Conservation (phyloP, 2,113 vertebrate species). For the Gallinago jamesoni region DNA sequence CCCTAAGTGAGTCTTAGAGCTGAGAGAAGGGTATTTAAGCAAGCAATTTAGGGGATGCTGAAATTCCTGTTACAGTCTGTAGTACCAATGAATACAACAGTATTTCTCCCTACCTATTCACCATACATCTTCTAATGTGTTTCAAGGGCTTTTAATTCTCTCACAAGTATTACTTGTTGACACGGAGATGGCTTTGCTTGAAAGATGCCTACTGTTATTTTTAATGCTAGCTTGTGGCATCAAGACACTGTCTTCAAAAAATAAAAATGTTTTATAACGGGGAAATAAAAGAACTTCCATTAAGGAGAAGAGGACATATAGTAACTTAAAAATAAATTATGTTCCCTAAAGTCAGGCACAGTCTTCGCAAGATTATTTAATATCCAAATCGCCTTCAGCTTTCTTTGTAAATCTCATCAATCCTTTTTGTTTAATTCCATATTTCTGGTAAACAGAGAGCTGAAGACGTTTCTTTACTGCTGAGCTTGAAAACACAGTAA, state of each 20-base stretch:
- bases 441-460: not conserved
- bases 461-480: not conserved
- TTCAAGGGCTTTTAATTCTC: not conserved
- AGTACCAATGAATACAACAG: not conserved
- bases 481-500: not conserved
- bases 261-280: not conserved
- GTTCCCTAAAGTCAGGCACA: not conserved
- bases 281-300: not conserved
- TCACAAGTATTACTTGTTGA: not conserved
- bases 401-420: not conserved
- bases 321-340: not conserved
- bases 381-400: not conserved
- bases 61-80: not conserved
- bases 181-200: conserved; percentile 3
- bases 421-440: not conserved
- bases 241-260: not conserved
- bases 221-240: not conserved
- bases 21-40: not conserved
- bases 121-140: not conserved
- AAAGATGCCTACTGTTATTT: not conserved
- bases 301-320: not conserved
- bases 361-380: not conserved
- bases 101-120: not conserved
- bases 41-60: not conserved
- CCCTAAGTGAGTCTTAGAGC: not conserved